These are phyloP conservation scores for Reinhardtius hippoglossoides DNA, from an alignment of 2,113 vertebrate species.

Conservation along the genomic window DNA sequence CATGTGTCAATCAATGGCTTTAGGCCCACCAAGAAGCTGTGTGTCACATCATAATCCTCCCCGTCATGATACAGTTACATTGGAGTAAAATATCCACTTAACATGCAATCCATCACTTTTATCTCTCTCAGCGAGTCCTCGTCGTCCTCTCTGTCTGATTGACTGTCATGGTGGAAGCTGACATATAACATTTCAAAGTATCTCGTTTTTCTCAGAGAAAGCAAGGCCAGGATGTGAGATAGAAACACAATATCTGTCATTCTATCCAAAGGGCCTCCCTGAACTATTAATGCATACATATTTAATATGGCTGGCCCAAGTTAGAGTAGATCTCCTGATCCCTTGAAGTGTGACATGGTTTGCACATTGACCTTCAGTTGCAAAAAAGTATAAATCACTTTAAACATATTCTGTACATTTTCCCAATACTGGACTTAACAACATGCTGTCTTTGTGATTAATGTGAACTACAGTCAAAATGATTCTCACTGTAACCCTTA, in stretches of 20 bases:
- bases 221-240: slow-evolving; percentile 27
- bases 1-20: slow-evolving; percentile 73
- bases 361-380: slow-evolving; percentile 2
- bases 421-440: background rate
- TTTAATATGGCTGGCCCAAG: slow-evolving; percentile 7
- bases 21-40: slow-evolving; percentile 59
- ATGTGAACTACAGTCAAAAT: slow-evolving; percentile 30
- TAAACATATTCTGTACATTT: background rate
- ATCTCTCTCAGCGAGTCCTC: slow-evolving; percentile 58
- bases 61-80: slow-evolving; percentile 61
- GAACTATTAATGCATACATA: slow-evolving; percentile 24
- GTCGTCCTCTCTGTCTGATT: slow-evolving; percentile 40
- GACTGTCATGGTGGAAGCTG: slow-evolving; percentile 48
- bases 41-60: slow-evolving; percentile 73
- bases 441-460: slow-evolving; percentile 31
- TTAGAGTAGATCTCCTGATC: slow-evolving; percentile 16
- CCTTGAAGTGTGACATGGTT: slow-evolving; percentile 1
- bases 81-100: slow-evolving; percentile 75
- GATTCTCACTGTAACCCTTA: slow-evolving; percentile 10
- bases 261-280: slow-evolving; percentile 2
- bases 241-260: slow-evolving; percentile 28
- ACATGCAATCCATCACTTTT: slow-evolving; percentile 73
- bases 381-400: background rate
- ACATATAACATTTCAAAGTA: slow-evolving; percentile 48
- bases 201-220: slow-evolving; percentile 20